Evolutionary conservation across 2,888 invertebrate species (phyloP), one percentile per base, ranked within the genome.

Genomic region (Melieria picta): DNA sequence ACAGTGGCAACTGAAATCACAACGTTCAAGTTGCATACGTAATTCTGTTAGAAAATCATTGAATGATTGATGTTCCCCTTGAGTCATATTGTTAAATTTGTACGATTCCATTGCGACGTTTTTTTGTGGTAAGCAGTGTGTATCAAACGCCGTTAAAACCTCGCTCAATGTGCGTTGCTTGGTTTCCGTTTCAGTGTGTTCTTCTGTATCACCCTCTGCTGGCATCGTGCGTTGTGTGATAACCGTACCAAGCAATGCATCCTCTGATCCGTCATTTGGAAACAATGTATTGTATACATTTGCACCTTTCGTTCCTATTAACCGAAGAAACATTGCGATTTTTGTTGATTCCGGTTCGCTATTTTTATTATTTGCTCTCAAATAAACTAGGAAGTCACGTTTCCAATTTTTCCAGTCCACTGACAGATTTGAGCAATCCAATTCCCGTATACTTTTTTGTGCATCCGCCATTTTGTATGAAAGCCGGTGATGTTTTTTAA

Each of bases 41-140:
- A 76, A 60, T 65, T 77, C 76, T 4, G 76, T 77, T 71, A 73
- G 71, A 58, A 76, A 77, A 13, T 76, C 76, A 16, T 30, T 58
- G 58, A 78, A 74, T 50, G 72, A 7, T 66, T 77, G 76, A 7
- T 71, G 62, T 68, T 76, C 76, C 68, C 74, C 76, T 74, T 78
- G 78, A n/a, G 63, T 43, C n/a, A 75, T 75, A 7, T 47, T 70
- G 55, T 76, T 75, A 42, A 75, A 77, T 68, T 77, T 77, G 60
- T 63, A 76, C 30, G 71, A 43, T 9, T 74, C 69, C 62, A 75
- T 60, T 2, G 69, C 63, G 5, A 67, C 10, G 42, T 67, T 67
- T 57, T 58, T 71, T 47, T 60, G 58, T 11, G 74, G 74, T 16
- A 74, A 50, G 57, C 76, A 75, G 62, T 77, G 67, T 11, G 67